Evolutionary conservation across 2,797 vertebrate genomes (phyloP), one percentile per base, ranked within the genome.

Genomic region (Darevskia mixta): DNA sequence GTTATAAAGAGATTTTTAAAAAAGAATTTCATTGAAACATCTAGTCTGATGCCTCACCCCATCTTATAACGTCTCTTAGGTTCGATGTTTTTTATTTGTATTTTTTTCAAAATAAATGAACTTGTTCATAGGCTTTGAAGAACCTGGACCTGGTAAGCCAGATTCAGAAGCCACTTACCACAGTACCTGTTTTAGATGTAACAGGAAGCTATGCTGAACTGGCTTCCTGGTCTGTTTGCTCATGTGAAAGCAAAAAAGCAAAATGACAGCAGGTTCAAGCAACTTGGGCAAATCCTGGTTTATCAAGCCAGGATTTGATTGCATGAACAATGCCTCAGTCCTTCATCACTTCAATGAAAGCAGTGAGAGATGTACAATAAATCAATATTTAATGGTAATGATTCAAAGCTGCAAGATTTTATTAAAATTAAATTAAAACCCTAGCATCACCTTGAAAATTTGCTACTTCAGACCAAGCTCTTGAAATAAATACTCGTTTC

Each of bases 401-500:
- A 91, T 82, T 61, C 23, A 79, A 86, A 76, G 58, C 9, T 61
- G 38, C n/a, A 76, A 75, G n/a, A 1, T 29, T 38, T 76, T 13
- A 85, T 41, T 75, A 76, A 83, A 94, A 89, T 20, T 92, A 93
- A 88, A 88, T 82, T 93, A 82, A 91, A 93, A 91, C 13, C 27
- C 38, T 55, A 20, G 6, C 45, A 43, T 45, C 29, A 58, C 15
- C 71, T 10, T 85, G 61, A 66, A 69, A 17, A 23, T 10, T 64
- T 85, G 75, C 5, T 86, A 78, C 55, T 43, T 43, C 71, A 86
- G 23, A 27, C 82, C 3, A 64, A 55, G 8, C 38, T 78, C 32
- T 32, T 29, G 20, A 25, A 66, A 61, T 25, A 72, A 84, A 49
- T 77, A n/a, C 67, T 75, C 38, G 6, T 32, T 67, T 79, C 27